Evolutionary conservation across 2,888 invertebrate species (phyloP).

Genomic region (Crepidodera aurea): DNA sequence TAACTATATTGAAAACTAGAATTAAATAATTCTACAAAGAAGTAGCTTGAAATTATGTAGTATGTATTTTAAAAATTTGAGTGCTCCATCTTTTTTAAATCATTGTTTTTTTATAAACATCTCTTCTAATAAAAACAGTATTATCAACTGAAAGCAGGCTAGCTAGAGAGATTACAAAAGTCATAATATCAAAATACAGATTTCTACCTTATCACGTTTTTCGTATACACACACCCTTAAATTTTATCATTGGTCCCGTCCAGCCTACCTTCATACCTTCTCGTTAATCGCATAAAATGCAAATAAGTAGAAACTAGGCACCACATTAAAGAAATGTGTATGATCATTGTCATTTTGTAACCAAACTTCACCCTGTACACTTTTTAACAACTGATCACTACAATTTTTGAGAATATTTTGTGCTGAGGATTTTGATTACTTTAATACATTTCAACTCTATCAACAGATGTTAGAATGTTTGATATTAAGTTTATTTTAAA

Average conservation of each 20-base stretch:
- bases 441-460: too few species aligned
- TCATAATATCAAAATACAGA: slow-evolving; percentile 42
- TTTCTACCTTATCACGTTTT: slow-evolving; percentile 38
- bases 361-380: slow-evolving; percentile 50
- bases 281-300: slow-evolving; percentile 28
- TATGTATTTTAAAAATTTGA: too few species aligned
- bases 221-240: slow-evolving; percentile 47
- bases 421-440: not conserved
- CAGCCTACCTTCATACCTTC: slow-evolving; percentile 39
- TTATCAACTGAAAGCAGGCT: slow-evolving; percentile 43
- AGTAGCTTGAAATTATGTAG: too few species aligned
- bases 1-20: too few species aligned
- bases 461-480: too few species aligned
- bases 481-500: too few species aligned
- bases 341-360: slow-evolving; percentile 42
- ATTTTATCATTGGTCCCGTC: slow-evolving; percentile 42
- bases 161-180: slow-evolving; percentile 40
- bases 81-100: too few species aligned
- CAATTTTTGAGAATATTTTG: slow-evolving; percentile 32
- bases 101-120: not conserved
- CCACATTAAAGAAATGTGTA: slow-evolving; percentile 37
- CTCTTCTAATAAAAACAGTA: not conserved
- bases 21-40: too few species aligned
- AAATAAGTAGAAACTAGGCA: slow-evolving; percentile 36
- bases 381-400: slow-evolving; percentile 45